phyloP scores from a whole-genome alignment of 1,140 invertebrate species.

The Nephotettix cincticeps region DNA sequence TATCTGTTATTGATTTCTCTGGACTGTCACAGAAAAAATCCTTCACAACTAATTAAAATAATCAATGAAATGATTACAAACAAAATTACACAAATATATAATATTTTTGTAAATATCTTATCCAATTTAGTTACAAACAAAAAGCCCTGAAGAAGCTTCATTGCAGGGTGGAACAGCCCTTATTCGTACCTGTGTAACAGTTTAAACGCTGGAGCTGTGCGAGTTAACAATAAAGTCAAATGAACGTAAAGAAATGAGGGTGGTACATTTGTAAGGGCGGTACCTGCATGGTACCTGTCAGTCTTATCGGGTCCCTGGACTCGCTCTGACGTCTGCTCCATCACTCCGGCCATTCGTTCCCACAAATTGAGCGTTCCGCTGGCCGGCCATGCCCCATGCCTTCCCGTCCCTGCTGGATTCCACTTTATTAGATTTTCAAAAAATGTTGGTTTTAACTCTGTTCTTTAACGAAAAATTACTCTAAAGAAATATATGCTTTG shows the following conservation, averaged over 20 bases:
- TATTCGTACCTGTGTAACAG: too few species aligned
- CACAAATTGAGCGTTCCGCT: constrained; percentile 9
- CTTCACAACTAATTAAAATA: too few species aligned
- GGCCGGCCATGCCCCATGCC: background rate
- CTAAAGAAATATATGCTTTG: background rate
- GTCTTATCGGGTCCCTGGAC: background rate
- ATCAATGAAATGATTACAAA: too few species aligned
- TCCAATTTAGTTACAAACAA: too few species aligned
- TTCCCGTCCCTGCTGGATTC: background rate
- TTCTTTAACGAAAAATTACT: background rate
- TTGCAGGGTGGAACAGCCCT: too few species aligned
- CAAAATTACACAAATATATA: too few species aligned
- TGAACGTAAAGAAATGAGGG: background rate
- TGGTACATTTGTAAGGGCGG: background rate
- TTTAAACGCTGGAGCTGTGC: too few species aligned
- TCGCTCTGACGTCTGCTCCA: background rate
- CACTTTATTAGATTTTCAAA: background rate
- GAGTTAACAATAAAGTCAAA: background rate
- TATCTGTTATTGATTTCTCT: too few species aligned
- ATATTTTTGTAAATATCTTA: too few species aligned
- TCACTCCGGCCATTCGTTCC: background rate
- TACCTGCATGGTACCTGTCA: background rate
- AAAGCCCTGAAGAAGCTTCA: too few species aligned
- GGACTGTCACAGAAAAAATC: too few species aligned
- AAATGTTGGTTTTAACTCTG: background rate